Percentiles rank a stretch among this genome's conserved stretches.
phyloP scores from a whole-genome alignment of 2,888 invertebrate genomes.

The Ennomos fuscantarius region DNA sequence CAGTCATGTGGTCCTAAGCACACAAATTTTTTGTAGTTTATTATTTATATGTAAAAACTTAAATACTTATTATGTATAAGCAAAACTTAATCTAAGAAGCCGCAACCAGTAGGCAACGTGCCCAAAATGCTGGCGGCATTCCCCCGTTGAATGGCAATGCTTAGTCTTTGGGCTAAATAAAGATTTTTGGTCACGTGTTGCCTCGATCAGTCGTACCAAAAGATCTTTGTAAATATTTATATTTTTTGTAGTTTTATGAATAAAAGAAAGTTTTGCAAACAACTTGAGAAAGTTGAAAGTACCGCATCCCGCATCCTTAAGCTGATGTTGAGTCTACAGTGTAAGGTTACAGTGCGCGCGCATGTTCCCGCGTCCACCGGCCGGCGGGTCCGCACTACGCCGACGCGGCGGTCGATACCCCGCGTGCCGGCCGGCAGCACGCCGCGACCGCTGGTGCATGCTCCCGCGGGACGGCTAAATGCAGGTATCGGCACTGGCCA shows the following conservation, averaged over 20 bases:
- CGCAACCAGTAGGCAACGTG: too few relatives aligned
- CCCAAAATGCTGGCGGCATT: too few relatives aligned
- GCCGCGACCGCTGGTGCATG: conserved; percentile 3
- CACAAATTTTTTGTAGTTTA: too few relatives aligned
- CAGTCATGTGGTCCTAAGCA: too few relatives aligned
- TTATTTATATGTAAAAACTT: too few relatives aligned
- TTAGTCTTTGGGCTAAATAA: too few relatives aligned
- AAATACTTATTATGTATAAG: too few relatives aligned
- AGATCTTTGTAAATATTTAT: too few relatives aligned
- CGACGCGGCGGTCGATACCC: conserved; percentile 63
- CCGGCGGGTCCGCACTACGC: conserved; percentile 35
- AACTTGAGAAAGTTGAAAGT: background rate
- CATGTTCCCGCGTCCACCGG: conserved; percentile 26
- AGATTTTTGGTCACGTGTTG: too few relatives aligned
- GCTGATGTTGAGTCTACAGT: conserved; percentile 7
- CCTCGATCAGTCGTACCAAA: too few relatives aligned
- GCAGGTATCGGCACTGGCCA: conserved; percentile 6
- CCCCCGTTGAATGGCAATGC: too few relatives aligned
- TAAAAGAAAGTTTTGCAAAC: conserved; percentile 4
- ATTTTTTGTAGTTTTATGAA: background rate
- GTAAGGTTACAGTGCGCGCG: conserved; percentile 45
- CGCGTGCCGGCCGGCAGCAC: conserved; percentile 35
- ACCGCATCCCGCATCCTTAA: conserved; percentile 33
- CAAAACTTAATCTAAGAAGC: too few relatives aligned
- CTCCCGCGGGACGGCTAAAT: conserved; percentile 30